Percentiles rank a stretch among this genome's conserved stretches.
Evolutionary conservation across 1,140 invertebrate species (phyloP).

Genomic region (Drosophila subpulchrella): DNA sequence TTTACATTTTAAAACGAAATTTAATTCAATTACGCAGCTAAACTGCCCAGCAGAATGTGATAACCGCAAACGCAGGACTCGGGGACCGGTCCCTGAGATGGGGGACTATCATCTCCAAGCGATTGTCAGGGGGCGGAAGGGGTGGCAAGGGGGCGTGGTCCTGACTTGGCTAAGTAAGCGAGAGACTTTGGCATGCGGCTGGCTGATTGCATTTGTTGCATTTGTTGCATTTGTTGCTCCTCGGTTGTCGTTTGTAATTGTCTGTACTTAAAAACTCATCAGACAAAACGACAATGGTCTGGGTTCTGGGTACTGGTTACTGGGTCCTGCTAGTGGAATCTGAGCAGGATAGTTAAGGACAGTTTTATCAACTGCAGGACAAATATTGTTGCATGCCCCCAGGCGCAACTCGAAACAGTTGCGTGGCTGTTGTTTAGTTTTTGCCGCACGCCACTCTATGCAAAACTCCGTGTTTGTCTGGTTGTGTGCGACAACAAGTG

Average conservation of each 20-base stretch:
- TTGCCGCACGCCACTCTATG: constrained; percentile 34
- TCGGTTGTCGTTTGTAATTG: constrained; percentile 74
- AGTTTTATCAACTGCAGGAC: constrained; percentile 59
- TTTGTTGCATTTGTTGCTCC: constrained; percentile 53
- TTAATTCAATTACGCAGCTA: constrained; percentile 76
- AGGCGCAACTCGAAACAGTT: constrained; percentile 45
- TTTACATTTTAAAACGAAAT: constrained; percentile 70
- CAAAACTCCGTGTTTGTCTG: constrained; percentile 47
- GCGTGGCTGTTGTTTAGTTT: constrained; percentile 47
- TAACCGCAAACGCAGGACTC: constrained; percentile 51
- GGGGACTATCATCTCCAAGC: neutral
- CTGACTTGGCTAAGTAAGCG: constrained; percentile 26
- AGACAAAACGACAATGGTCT: constrained; percentile 74
- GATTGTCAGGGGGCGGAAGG: neutral
- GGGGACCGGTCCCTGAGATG: constrained; percentile 2
- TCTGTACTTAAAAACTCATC: constrained; percentile 82
- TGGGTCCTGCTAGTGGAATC: constrained; percentile 26
- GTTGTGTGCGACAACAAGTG: constrained; percentile 34
- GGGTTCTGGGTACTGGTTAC: neutral
- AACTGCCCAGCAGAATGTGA: constrained; percentile 68
- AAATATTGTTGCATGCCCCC: constrained; percentile 62
- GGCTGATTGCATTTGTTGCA: constrained; percentile 56
- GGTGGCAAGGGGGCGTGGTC: constrained; percentile 4
- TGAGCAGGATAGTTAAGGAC: constrained; percentile 30
- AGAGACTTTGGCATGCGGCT: constrained; percentile 16